Conservation (phyloP, 2,113 vertebrate genomes). For the Leptobrachium leishanense region DNA sequence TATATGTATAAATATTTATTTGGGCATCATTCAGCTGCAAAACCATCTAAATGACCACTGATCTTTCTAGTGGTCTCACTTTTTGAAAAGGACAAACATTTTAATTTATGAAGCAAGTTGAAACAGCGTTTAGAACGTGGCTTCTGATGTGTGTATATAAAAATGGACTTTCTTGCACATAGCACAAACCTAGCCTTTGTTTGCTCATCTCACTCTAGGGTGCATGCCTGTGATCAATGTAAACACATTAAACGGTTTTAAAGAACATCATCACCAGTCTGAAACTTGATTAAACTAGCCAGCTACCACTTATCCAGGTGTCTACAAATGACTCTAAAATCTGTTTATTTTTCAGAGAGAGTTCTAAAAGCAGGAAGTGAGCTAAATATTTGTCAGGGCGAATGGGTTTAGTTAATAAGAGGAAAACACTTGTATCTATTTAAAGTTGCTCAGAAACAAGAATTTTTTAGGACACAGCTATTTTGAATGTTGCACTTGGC, state of each 20-base stretch:
- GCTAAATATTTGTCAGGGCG: fast-evolving
- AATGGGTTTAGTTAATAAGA: background rate
- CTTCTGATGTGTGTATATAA: background rate
- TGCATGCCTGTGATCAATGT: conserved; percentile 31
- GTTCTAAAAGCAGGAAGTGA: background rate
- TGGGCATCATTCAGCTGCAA: background rate
- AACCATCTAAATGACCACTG: background rate
- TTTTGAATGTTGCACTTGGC: too few relatives aligned
- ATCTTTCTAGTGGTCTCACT: background rate
- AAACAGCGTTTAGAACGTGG: background rate
- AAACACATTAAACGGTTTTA: conserved; percentile 30
- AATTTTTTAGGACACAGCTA: too few relatives aligned
- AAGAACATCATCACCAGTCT: conserved; percentile 25
- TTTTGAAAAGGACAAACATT: background rate
- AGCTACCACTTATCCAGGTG: background rate
- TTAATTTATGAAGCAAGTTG: conserved; percentile 2
- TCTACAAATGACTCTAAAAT: background rate
- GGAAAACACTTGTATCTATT: too few relatives aligned
- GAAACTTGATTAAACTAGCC: conserved; percentile 1
- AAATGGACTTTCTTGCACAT: fast-evolving
- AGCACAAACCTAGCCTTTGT: conserved; percentile 39
- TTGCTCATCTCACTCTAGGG: conserved; percentile 46
- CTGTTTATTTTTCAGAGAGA: conserved; percentile 29
- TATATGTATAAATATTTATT: background rate
- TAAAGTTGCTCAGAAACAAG: too few relatives aligned